These are phyloP conservation scores for Hirudinaria manillensis DNA, from an alignment of 2,888 invertebrate genomes.

Conservation along the genomic window DNA sequence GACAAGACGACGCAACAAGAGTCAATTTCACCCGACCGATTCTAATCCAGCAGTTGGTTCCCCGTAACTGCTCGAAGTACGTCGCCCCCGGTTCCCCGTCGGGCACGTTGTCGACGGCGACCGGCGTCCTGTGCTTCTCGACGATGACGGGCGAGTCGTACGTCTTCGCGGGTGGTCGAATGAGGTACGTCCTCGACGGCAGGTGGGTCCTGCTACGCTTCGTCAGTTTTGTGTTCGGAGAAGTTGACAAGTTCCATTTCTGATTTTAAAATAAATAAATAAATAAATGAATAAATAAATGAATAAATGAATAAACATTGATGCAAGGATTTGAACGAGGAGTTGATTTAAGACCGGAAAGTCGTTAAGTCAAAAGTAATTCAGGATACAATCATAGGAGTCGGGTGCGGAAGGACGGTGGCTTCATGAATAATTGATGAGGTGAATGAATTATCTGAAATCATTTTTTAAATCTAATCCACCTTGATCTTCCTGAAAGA, in stretches of 20 bases:
- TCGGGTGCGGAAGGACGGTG: too few relatives aligned
- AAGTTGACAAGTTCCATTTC: constrained; percentile 62
- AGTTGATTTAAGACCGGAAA: too few relatives aligned
- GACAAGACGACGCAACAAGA: background rate
- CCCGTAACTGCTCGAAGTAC: constrained; percentile 88
- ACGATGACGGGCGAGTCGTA: constrained; percentile 63
- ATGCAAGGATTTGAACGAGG: too few relatives aligned
- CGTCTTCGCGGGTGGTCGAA: background rate
- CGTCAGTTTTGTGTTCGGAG: constrained; percentile 64
- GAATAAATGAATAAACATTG: too few relatives aligned
- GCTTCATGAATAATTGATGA: too few relatives aligned
- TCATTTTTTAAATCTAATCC: constrained; percentile 22
- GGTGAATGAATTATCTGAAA: too few relatives aligned
- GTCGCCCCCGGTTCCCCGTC: constrained; percentile 63
- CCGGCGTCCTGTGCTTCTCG: constrained; percentile 62
- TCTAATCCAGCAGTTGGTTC: constrained; percentile 58
- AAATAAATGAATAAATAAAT: too few relatives aligned
- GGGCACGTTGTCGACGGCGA: constrained; percentile 61
- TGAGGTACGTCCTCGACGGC: constrained; percentile 55
- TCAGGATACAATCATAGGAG: too few relatives aligned
- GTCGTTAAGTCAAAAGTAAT: background rate
- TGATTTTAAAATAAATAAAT: too few relatives aligned
- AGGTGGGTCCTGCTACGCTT: constrained; percentile 70
- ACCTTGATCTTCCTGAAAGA: constrained; percentile 82
- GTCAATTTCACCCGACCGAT: constrained; percentile 46